Evolutionary conservation across 2,797 vertebrate genomes (phyloP), one percentile per base, ranked within the genome.

Genomic region (Betta splendens): DNA sequence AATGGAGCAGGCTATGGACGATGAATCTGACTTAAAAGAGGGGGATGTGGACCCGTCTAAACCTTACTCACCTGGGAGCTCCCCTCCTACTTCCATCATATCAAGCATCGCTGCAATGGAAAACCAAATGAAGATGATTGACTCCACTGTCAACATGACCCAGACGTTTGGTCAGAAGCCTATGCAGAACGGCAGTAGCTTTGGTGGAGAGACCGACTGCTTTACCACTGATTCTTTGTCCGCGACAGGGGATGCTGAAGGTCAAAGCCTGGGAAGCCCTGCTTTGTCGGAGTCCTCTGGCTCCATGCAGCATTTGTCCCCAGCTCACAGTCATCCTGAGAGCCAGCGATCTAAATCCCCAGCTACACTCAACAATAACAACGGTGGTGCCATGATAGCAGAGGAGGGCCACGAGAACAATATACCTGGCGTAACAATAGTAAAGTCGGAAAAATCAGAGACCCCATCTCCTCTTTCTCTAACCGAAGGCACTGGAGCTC

Each of bases 121-220:
- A 89, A 99, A 98, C 87, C 97, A 99, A 88, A 99, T 99, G 95
- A 99, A 97, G 83, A 95, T 98, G 94, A 98, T 96, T 18, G 97
- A 98, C 89, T 95, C 94, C 23, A 94, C 94, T 76, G 92, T 94
- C 87, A 94, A 92, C 86, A 94, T 95, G 77, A 92, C 87, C 43
- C 94, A 91, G 55, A 89, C 93, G 64, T 89, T 94, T 64, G 77
- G 91, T 77, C 80, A 93, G 58, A 97, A 95, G 91, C 88, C 92
- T 3, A 69, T 63, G 17, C 95, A 96, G 81, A 98, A 96, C 3
- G 94, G 93, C 62, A 92, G 87, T 35, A 84, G 77, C 46, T 87
- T 91, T 42, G 80, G 75, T 35, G 92, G 89, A 36, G 97, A 98
- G 75, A 94, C 91, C 11, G 96, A 98, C 81, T 94, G 87, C 73